A percentile compares a stretch with the other conserved stretches of the same genome.
phyloP scores from a whole-genome alignment of 2,797 vertebrate genomes.

The Thaleichthys pacificus region DNA sequence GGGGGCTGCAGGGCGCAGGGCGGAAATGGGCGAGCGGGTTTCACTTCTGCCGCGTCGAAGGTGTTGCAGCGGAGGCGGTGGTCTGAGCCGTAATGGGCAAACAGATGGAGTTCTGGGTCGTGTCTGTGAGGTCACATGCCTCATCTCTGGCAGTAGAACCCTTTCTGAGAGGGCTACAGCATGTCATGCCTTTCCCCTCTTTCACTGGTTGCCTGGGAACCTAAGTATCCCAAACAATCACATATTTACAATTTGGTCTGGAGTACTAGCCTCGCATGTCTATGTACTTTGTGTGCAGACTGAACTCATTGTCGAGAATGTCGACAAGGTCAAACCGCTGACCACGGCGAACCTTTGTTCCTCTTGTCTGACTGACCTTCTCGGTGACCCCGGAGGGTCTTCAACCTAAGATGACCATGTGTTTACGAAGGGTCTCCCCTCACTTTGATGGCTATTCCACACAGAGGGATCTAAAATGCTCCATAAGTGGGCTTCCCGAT shows the following conservation, averaged over 20 bases:
- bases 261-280: neutral
- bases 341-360: slow-evolving; percentile 39
- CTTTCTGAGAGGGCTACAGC: slow-evolving; percentile 22
- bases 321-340: slow-evolving; percentile 21
- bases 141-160: neutral
- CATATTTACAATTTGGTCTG: neutral
- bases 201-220: neutral
- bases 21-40: slow-evolving; percentile 54
- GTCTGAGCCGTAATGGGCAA: slow-evolving; percentile 49
- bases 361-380: slow-evolving; percentile 61
- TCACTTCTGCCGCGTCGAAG: slow-evolving; percentile 40
- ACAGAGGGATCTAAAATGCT: too few relatives aligned
- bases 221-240: neutral
- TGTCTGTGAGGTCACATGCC: slow-evolving; percentile 47
- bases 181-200: neutral
- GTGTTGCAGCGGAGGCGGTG: slow-evolving; percentile 32
- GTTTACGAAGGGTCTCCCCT: too few relatives aligned
- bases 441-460: too few relatives aligned
- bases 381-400: slow-evolving; percentile 11
- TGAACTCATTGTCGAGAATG: slow-evolving; percentile 30
- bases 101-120: slow-evolving; percentile 46
- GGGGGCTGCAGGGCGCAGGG: neutral
- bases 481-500: too few relatives aligned
- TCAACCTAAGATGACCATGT: too few relatives aligned
- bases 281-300: slow-evolving; percentile 11